Conservation (phyloP, 2,888 invertebrate genomes). For the Drosophila melanosoma region DNA sequence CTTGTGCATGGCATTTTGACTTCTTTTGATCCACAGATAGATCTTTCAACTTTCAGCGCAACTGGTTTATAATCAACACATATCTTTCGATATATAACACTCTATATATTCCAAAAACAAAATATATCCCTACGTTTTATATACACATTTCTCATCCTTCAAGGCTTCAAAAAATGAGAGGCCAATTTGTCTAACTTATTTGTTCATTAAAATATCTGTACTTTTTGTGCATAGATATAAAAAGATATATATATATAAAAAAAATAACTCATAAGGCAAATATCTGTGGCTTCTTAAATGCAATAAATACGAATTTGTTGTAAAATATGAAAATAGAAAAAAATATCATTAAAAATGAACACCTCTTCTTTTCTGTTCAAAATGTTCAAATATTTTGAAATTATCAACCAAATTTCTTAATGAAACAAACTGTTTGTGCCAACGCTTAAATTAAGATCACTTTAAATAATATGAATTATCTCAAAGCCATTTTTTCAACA, state of each 20-base stretch:
- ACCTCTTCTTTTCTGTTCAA: neutral
- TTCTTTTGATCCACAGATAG: slow-evolving; percentile 4
- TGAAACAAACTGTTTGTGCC: neutral
- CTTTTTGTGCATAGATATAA: neutral
- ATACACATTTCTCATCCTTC: neutral
- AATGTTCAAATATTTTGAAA: neutral
- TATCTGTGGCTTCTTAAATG: neutral
- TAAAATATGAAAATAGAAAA: neutral
- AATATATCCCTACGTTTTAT: neutral
- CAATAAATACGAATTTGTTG: no score
- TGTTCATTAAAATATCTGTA: neutral
- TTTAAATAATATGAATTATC: neutral
- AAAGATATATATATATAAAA: neutral
- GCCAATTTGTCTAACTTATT: neutral
- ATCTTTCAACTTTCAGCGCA: neutral
- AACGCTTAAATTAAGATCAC: neutral
- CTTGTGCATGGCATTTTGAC: neutral
- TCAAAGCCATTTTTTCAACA: neutral
- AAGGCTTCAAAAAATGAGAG: neutral
- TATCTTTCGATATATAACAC: neutral
- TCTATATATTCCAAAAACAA: neutral
- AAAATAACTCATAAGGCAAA: neutral
- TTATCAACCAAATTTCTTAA: neutral
- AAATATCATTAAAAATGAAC: neutral
- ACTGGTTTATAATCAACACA: neutral